Base-by-base conservation (phyloP, 2,113 vertebrate genomes). In the Sialia sialis region DNA sequence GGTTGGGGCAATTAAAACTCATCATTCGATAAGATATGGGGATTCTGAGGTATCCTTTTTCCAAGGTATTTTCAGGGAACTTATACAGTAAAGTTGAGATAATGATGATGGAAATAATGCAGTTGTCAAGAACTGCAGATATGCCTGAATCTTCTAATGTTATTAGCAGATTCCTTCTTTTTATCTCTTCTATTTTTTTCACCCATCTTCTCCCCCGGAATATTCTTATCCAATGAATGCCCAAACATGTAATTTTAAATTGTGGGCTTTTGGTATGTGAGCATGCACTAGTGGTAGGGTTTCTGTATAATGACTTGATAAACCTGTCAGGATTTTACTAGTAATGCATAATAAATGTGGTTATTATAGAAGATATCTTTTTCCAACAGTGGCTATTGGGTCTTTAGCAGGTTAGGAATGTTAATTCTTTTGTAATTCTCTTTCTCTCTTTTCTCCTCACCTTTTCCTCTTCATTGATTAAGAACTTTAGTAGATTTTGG, bases 281-380 rank as follows among this genome's bases (percentile, higher is more conserved):
- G 78, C 78, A 48, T 58, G 63, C 75, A 95, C 88, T 93, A 74
- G 90, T 90, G 87, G 78, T 90, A 91, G 81, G 93, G 87, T 95
- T 96, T 97, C 95, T 91, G 62, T 79, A 43, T 94, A 97, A 95
- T 93, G 75, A 93, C 75, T 95, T 95, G 89, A 95, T 95, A 95
- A 97, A 97, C 67, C 93, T 96, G 90, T 77, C 93, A 87, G 77
- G 94, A 83, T 96, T 97, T 95, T 74, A 72, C 93, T 95, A 90
- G 87, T 89, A 97, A 95, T 95, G 85, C 87, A 95, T 95, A 95
- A 95, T 93, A 95, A 95, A 96, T 96, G 84, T 90, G 43, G 91
- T 97, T 95, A 95, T 97, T 95, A 95, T 36, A 91, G 55, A 87
- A 91, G 74, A 90, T 96, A 95, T 80, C 85, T 52, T 91, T 95